Conservation (phyloP, 2,113 vertebrate species). For the sheep (Ovis aries) region DNA sequence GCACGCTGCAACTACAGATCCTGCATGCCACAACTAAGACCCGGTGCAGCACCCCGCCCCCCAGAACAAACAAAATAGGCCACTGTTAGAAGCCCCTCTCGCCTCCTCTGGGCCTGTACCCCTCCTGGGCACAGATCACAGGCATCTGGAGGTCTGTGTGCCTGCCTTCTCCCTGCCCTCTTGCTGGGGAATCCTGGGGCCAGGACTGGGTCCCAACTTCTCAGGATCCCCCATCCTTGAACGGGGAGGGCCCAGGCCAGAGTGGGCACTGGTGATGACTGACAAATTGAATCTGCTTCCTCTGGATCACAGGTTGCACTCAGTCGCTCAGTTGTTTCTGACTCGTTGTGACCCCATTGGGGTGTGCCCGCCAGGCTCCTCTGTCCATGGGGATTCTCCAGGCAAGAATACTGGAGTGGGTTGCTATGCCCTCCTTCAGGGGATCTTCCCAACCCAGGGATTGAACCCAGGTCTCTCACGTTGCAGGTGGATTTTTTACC, state of each 20-base stretch:
- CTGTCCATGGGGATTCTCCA: neutral
- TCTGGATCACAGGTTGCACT: neutral
- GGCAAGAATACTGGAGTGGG: neutral
- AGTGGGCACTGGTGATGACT: neutral
- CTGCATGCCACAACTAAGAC: neutral
- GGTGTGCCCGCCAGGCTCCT: neutral
- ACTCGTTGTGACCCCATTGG: neutral
- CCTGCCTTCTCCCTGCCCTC: neutral
- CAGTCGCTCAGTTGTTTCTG: neutral
- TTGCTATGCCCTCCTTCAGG: neutral
- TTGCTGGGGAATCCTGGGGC: neutral
- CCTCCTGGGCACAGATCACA: neutral
- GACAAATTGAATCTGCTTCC: neutral
- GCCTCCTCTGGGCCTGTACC: neutral
- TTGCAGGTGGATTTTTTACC: neutral
- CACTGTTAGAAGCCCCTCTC: neutral
- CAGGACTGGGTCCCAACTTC: neutral
- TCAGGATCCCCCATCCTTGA: neutral
- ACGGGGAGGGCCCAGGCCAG: neutral
- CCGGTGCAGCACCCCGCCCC: neutral
- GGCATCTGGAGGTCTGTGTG: neutral
- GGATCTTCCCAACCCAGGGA: neutral
- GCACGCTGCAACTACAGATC: neutral
- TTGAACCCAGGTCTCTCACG: neutral
- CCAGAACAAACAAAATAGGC: neutral